Evolutionary conservation across 2,888 invertebrate species (phyloP), one percentile per base, ranked within the genome.

Genomic region (Scaptomyza flava): DNA sequence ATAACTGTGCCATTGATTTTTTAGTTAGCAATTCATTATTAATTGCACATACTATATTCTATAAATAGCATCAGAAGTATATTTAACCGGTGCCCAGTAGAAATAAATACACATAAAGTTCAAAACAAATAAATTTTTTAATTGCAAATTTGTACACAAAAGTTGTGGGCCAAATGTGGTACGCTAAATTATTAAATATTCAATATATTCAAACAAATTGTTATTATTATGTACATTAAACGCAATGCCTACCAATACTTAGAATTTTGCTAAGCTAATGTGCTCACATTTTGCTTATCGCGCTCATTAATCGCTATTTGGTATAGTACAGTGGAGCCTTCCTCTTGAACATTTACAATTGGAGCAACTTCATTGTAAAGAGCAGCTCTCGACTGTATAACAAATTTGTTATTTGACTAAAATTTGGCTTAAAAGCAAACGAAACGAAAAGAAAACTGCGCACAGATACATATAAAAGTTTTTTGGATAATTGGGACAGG

Each of bases 361-460:
- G 43, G 7, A 23, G 23, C 27, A 27, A n/a, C 2, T 12, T n/a
- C 46, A 14, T 14, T 33, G 5, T 17, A 17, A 11, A n/a, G 14
- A 1, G n/a, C 48, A 20, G 6, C 34, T 20, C 14, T 14, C 50
- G 50, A 50, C 50, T 59, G 50, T 31, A 42, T 71, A 58, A 63
- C 52, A 56, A 45, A 47, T 54, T 59, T n/a, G n/a, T 38, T 38
- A 52, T 53, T 72, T 34, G 58, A 81, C 81, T 79, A 68, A 62
- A 81, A 83, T 81, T 81, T 82, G 20, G 62, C 23, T 57, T 56
- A 51, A 54, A 60, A 54, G 58, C 42, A 51, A 61, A 68, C 41
- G 46, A 68, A 51, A 20, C 38, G 14, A 33, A 20, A 48, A 20
- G 3, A 20, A 47, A 31, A 17, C 3, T 53, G 41, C 60, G 58